phyloP scores from a whole-genome alignment of 2,113 vertebrate genomes.

The Hippocampus barbouri region DNA sequence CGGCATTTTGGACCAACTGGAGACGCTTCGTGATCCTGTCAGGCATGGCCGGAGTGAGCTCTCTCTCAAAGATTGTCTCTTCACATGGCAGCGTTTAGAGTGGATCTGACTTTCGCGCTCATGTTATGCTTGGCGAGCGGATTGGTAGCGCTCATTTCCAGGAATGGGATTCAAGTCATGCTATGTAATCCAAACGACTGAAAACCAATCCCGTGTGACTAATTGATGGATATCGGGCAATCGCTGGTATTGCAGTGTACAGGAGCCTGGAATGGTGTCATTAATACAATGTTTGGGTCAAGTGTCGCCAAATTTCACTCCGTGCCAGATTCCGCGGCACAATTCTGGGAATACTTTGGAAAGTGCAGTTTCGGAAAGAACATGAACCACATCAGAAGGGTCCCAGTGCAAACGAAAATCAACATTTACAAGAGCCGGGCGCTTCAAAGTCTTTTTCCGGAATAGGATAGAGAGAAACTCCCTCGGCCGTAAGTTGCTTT shows the following conservation, averaged over 20 bases:
- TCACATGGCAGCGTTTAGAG: constrained; percentile 26
- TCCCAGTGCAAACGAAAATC: constrained; percentile 23
- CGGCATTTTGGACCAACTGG: too few species aligned
- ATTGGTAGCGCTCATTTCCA: constrained; percentile 23
- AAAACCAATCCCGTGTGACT: constrained; percentile 49
- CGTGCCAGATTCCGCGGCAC: constrained; percentile 7
- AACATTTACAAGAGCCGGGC: constrained; percentile 10
- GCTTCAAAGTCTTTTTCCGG: constrained; percentile 35
- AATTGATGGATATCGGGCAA: constrained; percentile 48
- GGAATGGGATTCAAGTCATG: constrained; percentile 40
- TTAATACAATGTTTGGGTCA: constrained; percentile 21
- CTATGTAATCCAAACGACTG: constrained; percentile 51
- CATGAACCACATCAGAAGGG: constrained; percentile 3
- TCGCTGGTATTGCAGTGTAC: constrained; percentile 19
- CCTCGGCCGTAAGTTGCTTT: constrained; percentile 14
- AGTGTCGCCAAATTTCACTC: constrained; percentile 11
- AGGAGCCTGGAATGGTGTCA: constrained; percentile 29
- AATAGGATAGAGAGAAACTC: constrained; percentile 37
- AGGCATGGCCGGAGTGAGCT: neutral
- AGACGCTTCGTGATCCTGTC: constrained; percentile 15
- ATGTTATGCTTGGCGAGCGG: constrained; percentile 46
- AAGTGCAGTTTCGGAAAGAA: neutral
- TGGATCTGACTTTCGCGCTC: constrained; percentile 41
- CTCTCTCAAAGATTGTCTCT: constrained; percentile 5
- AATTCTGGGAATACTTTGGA: neutral